A percentile compares a stretch with the other conserved stretches of the same genome.
Evolutionary conservation across 2,797 vertebrate genomes (phyloP).

Genomic region (Sebastolobus alascanus): DNA sequence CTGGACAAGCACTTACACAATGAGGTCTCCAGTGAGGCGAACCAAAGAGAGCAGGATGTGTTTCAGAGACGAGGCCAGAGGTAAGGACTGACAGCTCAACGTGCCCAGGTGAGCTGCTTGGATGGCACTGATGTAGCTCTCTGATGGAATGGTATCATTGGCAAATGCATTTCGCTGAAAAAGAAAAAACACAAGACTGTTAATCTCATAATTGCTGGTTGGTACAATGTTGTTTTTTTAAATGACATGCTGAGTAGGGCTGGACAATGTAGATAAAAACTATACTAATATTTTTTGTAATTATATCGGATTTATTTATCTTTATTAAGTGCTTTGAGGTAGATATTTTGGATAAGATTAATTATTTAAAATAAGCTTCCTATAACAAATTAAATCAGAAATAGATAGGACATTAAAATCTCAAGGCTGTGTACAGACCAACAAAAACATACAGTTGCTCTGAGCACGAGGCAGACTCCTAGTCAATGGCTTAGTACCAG

Average conservation of each 20-base stretch:
- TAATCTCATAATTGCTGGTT: background rate
- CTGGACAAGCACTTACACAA: constrained; percentile 90
- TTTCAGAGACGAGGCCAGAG: constrained; percentile 95
- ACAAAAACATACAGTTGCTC: background rate
- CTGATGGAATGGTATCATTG: constrained; percentile 96
- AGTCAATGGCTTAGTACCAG: background rate
- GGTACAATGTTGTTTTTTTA: background rate
- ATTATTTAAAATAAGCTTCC: background rate
- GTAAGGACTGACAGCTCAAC: constrained; percentile 93
- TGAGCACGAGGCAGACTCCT: background rate
- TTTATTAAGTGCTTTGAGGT: background rate
- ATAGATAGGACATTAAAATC: background rate
- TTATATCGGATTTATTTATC: background rate
- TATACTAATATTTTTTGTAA: background rate
- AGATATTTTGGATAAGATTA: background rate
- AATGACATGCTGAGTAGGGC: background rate
- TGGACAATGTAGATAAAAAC: background rate
- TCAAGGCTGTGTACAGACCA: background rate
- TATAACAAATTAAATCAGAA: background rate
- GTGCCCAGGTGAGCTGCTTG: constrained; percentile 97
- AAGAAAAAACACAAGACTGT: constrained; percentile 2
- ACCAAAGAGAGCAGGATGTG: constrained; percentile 96
- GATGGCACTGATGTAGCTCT: constrained; percentile 98
- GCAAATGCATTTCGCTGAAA: constrained; percentile 96
- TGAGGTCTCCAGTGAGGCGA: constrained; percentile 94